phyloP scores from a whole-genome alignment of 1,140 invertebrate species.

The Heterodera carotae region DNA sequence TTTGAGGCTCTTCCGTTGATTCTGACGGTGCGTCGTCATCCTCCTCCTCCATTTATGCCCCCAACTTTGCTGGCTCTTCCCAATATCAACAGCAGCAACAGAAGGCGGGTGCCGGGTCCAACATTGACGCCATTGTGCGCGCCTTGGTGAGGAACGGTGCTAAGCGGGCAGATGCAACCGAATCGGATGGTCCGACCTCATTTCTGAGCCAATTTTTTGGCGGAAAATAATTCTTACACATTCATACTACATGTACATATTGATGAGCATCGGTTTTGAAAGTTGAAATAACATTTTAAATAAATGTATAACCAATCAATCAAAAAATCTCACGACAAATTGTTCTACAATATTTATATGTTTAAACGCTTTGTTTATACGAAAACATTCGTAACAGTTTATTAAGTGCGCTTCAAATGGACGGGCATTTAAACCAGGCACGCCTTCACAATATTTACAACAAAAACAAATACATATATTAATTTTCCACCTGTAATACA shows the following conservation, averaged over 20 bases:
- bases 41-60: not conserved
- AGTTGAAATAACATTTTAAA: too few relatives aligned
- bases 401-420: too few relatives aligned
- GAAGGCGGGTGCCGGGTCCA: constrained; percentile 12
- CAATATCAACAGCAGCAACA: not conserved
- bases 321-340: too few relatives aligned
- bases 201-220: constrained; percentile 32
- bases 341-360: too few relatives aligned
- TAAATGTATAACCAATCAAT: too few relatives aligned
- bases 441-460: too few relatives aligned
- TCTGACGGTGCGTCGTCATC: constrained; percentile 11
- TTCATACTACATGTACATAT: not conserved
- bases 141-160: constrained; percentile 19
- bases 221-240: not conserved
- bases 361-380: too few relatives aligned
- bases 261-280: not conserved
- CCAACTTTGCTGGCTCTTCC: not conserved
- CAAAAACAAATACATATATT: too few relatives aligned
- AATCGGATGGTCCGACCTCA: constrained; percentile 19
- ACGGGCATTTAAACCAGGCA: too few relatives aligned
- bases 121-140: constrained; percentile 21
- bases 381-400: too few relatives aligned
- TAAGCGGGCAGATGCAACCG: constrained; percentile 13
- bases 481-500: too few relatives aligned
- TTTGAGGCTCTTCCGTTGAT: constrained; percentile 3